phyloP scores from a whole-genome alignment of 2,888 invertebrate species.

The Zhuqinia jingwanae region DNA sequence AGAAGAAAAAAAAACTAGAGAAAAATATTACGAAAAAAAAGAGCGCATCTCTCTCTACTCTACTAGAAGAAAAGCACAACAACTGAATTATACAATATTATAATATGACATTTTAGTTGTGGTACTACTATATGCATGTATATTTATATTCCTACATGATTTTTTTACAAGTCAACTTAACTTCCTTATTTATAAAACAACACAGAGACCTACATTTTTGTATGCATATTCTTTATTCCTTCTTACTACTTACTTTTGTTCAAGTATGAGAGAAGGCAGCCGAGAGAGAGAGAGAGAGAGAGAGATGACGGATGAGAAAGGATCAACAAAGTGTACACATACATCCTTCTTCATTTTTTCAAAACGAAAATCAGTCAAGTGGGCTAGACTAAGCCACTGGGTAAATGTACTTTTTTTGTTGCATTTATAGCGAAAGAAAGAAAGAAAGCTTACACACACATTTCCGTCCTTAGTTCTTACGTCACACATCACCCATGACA shows the following conservation, averaged over 20 bases:
- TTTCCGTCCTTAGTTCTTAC: constrained; percentile 29
- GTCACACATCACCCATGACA: constrained; percentile 49
- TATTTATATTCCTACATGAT: not conserved
- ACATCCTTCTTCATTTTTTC: constrained; percentile 47
- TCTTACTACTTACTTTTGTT: not conserved
- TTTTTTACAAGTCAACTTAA: not conserved
- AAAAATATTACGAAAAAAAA: constrained; percentile 3
- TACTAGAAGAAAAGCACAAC: not conserved
- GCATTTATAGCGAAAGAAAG: not conserved
- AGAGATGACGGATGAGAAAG: not conserved
- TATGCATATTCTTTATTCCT: not conserved
- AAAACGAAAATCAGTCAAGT: constrained; percentile 57
- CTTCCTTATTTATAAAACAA: constrained; percentile 13
- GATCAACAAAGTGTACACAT: constrained; percentile 49
- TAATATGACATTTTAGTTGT: not conserved
- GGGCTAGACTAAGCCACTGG: constrained; percentile 62
- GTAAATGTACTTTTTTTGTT: constrained; percentile 50
- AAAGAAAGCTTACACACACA: constrained; percentile 35
- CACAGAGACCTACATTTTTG: constrained; percentile 18
- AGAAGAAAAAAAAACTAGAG: not conserved
- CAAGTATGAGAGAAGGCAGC: not conserved
- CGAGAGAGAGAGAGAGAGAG: not conserved
- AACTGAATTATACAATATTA: constrained; percentile 10
- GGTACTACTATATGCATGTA: not conserved
- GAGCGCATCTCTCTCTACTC: no score